phyloP scores from a whole-genome alignment of 2,113 vertebrate species.

The Prunella himalayana region DNA sequence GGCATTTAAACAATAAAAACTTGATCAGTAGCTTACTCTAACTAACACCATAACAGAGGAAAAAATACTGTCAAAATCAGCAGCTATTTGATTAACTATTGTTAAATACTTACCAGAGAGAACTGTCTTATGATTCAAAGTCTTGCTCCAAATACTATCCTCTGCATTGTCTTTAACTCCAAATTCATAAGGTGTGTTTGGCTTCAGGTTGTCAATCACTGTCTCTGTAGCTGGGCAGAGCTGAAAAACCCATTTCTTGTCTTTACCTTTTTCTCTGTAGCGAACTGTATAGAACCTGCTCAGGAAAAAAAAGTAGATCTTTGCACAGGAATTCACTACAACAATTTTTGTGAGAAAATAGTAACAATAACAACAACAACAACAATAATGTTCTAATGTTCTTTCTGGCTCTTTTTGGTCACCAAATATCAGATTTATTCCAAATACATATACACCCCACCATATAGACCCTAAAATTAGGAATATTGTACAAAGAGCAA shows the following conservation, averaged over 20 bases:
- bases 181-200: conserved; percentile 89
- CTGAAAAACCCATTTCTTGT: conserved; percentile 92
- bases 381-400: background rate
- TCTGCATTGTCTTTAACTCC: conserved; percentile 86
- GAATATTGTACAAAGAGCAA: background rate
- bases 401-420: background rate
- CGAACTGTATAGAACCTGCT: conserved; percentile 92
- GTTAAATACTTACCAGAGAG: conserved; percentile 74
- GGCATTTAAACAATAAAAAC: background rate
- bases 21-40: background rate
- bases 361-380: background rate
- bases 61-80: background rate
- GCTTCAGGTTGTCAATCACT: conserved; percentile 89
- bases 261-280: conserved; percentile 88
- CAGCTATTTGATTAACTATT: background rate
- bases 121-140: conserved; percentile 82
- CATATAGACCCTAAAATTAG: background rate
- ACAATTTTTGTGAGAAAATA: background rate
- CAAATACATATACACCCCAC: background rate
- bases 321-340: background rate
- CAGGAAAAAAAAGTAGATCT: background rate
- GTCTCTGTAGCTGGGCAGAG: conserved; percentile 91
- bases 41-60: background rate
- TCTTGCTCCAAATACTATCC: conserved; percentile 86
- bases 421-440: background rate